Evolutionary conservation across 2,797 vertebrate species (phyloP), one percentile per base, ranked within the genome.

Genomic region (Gymnothorax javanicus): DNA sequence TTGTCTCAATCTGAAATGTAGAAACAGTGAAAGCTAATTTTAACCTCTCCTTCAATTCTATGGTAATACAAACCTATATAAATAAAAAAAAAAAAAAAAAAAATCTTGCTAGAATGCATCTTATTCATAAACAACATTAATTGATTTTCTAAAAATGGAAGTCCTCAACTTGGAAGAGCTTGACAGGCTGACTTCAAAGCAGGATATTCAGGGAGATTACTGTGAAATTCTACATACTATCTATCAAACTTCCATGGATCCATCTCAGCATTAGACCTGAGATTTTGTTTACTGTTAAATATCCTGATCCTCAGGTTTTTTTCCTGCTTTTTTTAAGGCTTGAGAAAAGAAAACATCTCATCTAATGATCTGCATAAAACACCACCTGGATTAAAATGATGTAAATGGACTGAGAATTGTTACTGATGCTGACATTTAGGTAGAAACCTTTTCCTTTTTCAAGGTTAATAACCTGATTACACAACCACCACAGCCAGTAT

Each of bases 111-210:
- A 3, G 50, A 56, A 56, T 6, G 50, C 9, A 81, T 81, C 20
- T 81, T 23, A 81, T 81, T 81, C 77, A 81, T 81, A 81, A 81
- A 81, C 77, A 81, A 56, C 77, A 81, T 81, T 23, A 81, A 81
- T 81, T 81, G 56, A 81, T 81, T n/a, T 81, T 77, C 75, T 25
- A 15, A 50, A 56, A 81, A 81, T 20, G 50, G 9, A 81, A 56
- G 50, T 50, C 52, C 27, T 23, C 7, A 54, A 81, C 77, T 81
- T 54, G 23, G 77, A 81, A 56, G 77, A n/a, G 43, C 33, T 79
- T 79, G 13, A 2, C 75, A 17, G 43, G 43, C 43, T 79, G 75
- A 52, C 75, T 5, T 56, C 50, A 81, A 81, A 79, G 77, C 52
- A 54, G 77, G 77, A 56, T 17, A 54, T 81, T 81, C 77, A 54